Evolutionary conservation across 2,888 invertebrate species (phyloP).

Genomic region (Napeogenes sylphis): DNA sequence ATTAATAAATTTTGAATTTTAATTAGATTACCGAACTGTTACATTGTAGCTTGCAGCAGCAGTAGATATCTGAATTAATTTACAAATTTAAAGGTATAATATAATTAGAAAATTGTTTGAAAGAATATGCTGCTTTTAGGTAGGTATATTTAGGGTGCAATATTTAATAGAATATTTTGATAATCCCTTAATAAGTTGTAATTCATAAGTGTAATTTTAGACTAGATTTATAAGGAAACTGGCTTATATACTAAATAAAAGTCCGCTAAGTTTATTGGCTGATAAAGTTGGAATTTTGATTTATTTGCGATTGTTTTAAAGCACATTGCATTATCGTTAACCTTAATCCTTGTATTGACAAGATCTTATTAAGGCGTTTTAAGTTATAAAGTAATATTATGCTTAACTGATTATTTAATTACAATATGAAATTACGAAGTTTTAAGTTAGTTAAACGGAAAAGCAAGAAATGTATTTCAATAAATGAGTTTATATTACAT

Average conservation of each 20-base stretch:
- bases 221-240: not conserved
- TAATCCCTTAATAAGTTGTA: too few relatives aligned
- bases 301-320: not conserved
- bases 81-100: conserved; percentile 56
- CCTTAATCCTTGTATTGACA: conserved; percentile 1
- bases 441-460: not conserved
- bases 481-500: too few relatives aligned
- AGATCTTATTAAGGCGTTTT: not conserved
- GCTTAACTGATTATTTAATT: not conserved
- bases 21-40: conserved; percentile 21
- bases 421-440: not conserved
- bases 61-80: conserved; percentile 49
- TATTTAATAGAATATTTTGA: too few relatives aligned
- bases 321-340: not conserved
- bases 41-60: conserved; percentile 15
- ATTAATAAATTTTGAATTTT: conserved; percentile 29
- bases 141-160: too few relatives aligned
- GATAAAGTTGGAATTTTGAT: not conserved
- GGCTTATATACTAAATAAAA: not conserved
- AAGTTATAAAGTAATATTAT: not conserved
- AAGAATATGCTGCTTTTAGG: too few relatives aligned
- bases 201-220: too few relatives aligned
- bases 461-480: not conserved
- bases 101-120: conserved; percentile 28
- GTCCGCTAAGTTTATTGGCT: not conserved